Percentiles rank a stretch among this genome's conserved stretches.
These are phyloP conservation scores for Todiramphus chloris DNA, from an alignment of 2,113 vertebrate species.

Conservation along the genomic window DNA sequence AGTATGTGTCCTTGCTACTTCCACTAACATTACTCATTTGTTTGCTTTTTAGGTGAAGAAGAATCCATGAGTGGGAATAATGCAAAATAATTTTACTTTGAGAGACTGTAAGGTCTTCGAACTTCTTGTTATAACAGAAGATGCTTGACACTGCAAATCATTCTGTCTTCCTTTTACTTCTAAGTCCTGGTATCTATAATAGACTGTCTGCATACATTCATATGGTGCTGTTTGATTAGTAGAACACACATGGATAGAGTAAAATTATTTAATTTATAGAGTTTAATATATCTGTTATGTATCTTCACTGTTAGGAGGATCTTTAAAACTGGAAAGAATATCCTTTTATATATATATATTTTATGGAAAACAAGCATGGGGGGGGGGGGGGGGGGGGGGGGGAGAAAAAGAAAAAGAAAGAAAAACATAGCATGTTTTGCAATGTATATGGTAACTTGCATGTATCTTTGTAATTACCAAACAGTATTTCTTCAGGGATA, in stretches of 20 bases:
- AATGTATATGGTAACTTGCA: neutral
- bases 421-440: neutral
- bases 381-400: too few species aligned
- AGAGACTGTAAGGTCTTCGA: neutral
- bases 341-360: neutral
- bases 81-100: conserved; percentile 2
- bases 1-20: neutral
- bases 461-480: neutral
- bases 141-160: neutral
- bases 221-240: neutral
- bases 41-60: neutral
- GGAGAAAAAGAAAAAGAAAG: neutral
- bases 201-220: neutral
- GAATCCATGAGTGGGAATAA: neutral
- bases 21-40: neutral
- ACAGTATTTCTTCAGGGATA: neutral
- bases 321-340: neutral
- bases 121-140: neutral
- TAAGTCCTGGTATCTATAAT: neutral
- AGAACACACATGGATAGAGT: neutral
- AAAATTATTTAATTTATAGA: neutral
- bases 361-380: neutral
- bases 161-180: neutral
- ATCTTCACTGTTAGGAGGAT: neutral
- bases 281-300: neutral